Conservation (phyloP, 1,140 invertebrate species). For the Penaeus chinensis region DNA sequence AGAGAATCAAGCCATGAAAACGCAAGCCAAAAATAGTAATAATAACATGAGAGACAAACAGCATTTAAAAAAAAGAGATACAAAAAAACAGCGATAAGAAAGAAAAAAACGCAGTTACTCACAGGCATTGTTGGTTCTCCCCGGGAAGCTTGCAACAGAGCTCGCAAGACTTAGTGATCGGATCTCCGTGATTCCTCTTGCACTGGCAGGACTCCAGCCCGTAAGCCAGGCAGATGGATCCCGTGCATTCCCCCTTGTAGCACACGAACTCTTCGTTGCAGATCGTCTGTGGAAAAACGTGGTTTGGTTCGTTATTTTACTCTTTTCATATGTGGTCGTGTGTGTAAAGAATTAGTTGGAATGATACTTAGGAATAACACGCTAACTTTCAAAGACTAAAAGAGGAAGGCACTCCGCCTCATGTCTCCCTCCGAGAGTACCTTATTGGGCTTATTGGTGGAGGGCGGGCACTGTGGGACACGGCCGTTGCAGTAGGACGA, state of each 20-base stretch:
- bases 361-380: not conserved
- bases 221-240: conserved; percentile 92
- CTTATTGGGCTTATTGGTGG: conserved; percentile 91
- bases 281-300: conserved; percentile 73
- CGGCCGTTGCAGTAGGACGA: conserved; percentile 89
- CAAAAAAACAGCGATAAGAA: not conserved
- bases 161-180: conserved; percentile 87
- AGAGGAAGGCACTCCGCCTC: not conserved
- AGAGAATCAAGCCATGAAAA: too few species aligned
- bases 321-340: too few species aligned
- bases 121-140: conserved; percentile 80
- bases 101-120: conserved; percentile 63
- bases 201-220: conserved; percentile 97
- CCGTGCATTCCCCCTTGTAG: conserved; percentile 94
- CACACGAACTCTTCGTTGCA: conserved; percentile 95
- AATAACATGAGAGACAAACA: not conserved
- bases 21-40: too few species aligned
- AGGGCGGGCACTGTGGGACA: conserved; percentile 87
- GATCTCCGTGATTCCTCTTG: conserved; percentile 75
- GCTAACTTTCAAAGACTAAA: not conserved
- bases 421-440: conserved; percentile 6
- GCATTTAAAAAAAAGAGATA: not conserved
- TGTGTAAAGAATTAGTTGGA: not conserved
- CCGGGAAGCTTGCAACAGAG: conserved; percentile 89
- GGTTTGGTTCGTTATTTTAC: too few species aligned